Evolutionary conservation across 2,797 vertebrate species (phyloP).

Genomic region (Sebastes hubbsi): DNA sequence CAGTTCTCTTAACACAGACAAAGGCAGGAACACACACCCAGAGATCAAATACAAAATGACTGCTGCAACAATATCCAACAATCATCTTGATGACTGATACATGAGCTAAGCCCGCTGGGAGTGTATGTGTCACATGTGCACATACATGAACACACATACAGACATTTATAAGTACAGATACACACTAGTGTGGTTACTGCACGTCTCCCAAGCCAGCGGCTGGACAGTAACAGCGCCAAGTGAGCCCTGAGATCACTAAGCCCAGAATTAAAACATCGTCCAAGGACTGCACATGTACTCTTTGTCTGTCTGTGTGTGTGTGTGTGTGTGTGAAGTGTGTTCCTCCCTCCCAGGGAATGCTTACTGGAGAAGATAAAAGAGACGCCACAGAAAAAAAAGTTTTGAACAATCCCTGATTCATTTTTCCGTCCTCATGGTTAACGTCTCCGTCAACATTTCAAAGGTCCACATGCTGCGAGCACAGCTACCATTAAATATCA

Average conservation of each 20-base stretch:
- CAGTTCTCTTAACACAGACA: constrained; percentile 15
- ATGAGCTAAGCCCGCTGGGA: constrained; percentile 1
- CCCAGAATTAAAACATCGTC: constrained; percentile 20
- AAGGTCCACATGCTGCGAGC: constrained; percentile 40
- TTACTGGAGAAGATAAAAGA: constrained; percentile 47
- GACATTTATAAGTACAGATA: background rate
- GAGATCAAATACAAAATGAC: constrained; percentile 21
- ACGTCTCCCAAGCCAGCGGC: constrained; percentile 15
- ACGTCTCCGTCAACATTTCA: constrained; percentile 55
- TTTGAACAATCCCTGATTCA: constrained; percentile 20
- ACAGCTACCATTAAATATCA: constrained; percentile 57
- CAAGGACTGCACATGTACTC: background rate
- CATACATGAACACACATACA: background rate
- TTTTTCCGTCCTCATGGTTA: constrained; percentile 38
- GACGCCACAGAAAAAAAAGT: constrained; percentile 42
- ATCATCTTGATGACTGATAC: constrained; percentile 8
- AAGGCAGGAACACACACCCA: constrained; percentile 42
- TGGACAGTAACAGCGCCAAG: constrained; percentile 32
- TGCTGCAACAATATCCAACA: constrained; percentile 3
- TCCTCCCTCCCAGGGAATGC: background rate
- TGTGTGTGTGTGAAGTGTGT: background rate
- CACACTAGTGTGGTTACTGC: constrained; percentile 9
- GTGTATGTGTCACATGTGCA: background rate
- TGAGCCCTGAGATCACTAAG: constrained; percentile 40
- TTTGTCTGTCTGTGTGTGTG: background rate